These are phyloP conservation scores for Gallinago stenura DNA, from an alignment of 2,797 vertebrate species.

Conservation along the genomic window DNA sequence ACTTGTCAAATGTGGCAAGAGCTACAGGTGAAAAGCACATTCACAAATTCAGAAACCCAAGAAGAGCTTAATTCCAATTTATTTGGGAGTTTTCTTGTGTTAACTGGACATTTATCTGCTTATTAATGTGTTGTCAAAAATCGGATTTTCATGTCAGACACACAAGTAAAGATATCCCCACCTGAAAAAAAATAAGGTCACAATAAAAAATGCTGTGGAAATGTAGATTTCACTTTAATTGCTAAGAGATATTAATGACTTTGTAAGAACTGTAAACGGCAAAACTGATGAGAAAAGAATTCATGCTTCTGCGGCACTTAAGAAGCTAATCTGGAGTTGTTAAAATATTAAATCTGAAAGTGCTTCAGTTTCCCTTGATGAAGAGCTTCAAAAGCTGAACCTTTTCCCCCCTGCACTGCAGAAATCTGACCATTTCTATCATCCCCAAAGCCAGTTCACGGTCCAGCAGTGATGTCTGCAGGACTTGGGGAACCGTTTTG, in stretches of 20 bases:
- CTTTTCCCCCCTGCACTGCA: not conserved
- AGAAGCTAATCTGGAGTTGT: not conserved
- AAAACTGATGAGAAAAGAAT: not conserved
- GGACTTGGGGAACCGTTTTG: not conserved
- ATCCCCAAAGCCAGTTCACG: not conserved
- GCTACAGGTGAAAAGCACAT: not conserved
- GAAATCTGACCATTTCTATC: not conserved
- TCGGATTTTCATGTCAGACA: not conserved
- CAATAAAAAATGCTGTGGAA: not conserved
- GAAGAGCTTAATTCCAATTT: not conserved
- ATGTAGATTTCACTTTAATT: not conserved
- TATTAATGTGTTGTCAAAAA: not conserved
- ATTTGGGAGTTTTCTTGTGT: not conserved
- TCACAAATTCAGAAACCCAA: not conserved
- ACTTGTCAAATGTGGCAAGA: not conserved
- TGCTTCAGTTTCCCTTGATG: not conserved
- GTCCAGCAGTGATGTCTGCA: not conserved
- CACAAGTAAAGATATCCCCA: not conserved
- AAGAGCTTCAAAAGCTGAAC: not conserved
- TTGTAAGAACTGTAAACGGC: not conserved
- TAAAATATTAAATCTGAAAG: not conserved
- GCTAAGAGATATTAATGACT: not conserved
- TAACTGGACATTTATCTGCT: not conserved
- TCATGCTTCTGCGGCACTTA: not conserved
- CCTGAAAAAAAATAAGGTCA: not conserved